phyloP scores from a whole-genome alignment of 1,140 invertebrate genomes.

The Hirudo medicinalis region DNA sequence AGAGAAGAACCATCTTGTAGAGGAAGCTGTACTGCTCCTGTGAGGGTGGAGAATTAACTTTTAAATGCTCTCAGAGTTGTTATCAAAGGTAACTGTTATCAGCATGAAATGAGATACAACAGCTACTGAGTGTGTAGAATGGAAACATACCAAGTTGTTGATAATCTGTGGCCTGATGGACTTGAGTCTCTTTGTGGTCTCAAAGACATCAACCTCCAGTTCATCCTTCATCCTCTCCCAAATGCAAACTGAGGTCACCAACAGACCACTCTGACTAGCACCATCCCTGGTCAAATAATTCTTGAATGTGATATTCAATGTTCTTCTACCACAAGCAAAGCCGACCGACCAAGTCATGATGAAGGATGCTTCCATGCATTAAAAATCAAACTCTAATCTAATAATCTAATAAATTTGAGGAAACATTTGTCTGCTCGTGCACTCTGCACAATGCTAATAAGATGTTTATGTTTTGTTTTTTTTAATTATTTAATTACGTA shows the following conservation, averaged over 20 bases:
- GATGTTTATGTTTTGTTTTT: too few species aligned
- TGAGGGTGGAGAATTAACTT: neutral
- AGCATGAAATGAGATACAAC: too few species aligned
- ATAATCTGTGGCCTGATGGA: slow-evolving; percentile 27
- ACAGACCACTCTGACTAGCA: slow-evolving; percentile 28
- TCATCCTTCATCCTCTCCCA: slow-evolving; percentile 28
- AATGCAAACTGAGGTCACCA: slow-evolving; percentile 25
- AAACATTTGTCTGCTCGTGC: too few species aligned
- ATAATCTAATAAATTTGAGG: too few species aligned
- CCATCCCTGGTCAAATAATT: slow-evolving; percentile 26
- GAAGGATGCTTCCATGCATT: too few species aligned
- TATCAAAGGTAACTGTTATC: too few species aligned
- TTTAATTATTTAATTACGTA: too few species aligned
- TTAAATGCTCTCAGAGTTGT: neutral
- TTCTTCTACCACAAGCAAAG: too few species aligned
- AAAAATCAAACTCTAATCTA: too few species aligned
- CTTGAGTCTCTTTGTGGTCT: slow-evolving; percentile 27
- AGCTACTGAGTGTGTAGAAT: neutral
- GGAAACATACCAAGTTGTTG: slow-evolving; percentile 24
- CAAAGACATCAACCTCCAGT: slow-evolving; percentile 30
- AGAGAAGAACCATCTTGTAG: slow-evolving; percentile 33
- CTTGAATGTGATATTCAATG: too few species aligned
- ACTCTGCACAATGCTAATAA: too few species aligned
- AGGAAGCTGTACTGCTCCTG: slow-evolving; percentile 38
- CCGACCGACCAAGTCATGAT: too few species aligned